Percentiles rank a stretch among this genome's conserved stretches.
Conservation (phyloP, 2,113 vertebrate genomes). For the Chiloscyllium plagiosum region DNA sequence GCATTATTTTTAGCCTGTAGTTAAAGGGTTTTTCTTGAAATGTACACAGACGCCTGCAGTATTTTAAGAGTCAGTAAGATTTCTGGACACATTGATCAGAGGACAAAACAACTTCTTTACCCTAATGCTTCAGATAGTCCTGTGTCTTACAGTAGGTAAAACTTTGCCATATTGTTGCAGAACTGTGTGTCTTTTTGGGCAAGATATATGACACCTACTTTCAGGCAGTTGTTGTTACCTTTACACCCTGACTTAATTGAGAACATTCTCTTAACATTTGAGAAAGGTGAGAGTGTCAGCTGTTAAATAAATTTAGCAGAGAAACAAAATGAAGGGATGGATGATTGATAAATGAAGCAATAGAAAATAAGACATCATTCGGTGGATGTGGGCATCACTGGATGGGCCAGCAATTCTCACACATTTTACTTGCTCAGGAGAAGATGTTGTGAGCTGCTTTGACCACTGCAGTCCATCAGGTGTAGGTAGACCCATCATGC, state of each 20-base stretch:
- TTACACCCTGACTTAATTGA: background rate
- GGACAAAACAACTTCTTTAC: too few species aligned
- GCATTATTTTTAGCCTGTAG: too few species aligned
- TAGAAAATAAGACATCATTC: background rate
- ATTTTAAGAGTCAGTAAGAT: too few species aligned
- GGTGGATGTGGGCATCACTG: too few species aligned
- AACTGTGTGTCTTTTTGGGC: background rate
- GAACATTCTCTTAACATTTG: background rate
- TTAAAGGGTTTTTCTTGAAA: too few species aligned
- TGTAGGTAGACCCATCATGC: too few species aligned
- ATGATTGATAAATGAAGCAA: background rate
- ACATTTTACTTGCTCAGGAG: too few species aligned
- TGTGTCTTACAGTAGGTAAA: background rate
- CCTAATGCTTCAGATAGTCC: background rate
- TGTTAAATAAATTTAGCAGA: background rate
- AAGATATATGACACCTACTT: background rate
- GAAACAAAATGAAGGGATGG: background rate
- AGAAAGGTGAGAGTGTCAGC: background rate
- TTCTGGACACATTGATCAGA: too few species aligned
- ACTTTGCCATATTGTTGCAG: background rate
- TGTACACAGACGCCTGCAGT: too few species aligned
- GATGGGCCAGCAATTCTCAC: too few species aligned
- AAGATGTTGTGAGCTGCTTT: too few species aligned
- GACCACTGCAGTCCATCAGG: too few species aligned
- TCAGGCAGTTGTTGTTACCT: background rate